Conservation (phyloP, 2,797 vertebrate genomes). For the Cryptoprocta ferox region DNA sequence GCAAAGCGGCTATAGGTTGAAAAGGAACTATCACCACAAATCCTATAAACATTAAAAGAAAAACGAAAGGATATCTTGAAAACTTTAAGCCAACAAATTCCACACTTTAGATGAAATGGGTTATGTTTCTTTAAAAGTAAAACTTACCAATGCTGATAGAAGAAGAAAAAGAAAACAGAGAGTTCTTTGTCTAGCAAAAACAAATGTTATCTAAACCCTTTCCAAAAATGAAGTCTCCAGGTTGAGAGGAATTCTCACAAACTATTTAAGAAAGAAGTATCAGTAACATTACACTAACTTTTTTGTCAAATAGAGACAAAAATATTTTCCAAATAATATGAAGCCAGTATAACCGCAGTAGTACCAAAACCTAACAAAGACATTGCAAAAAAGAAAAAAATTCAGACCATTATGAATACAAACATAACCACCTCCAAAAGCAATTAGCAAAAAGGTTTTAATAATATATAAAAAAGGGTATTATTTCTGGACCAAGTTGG, state of each 20-base stretch:
- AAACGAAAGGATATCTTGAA: neutral
- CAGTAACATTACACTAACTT: neutral
- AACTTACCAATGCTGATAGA: neutral
- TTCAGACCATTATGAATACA: neutral
- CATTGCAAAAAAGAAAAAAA: neutral
- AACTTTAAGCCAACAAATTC: neutral
- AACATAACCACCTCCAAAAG: neutral
- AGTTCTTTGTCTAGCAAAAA: neutral
- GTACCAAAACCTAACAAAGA: neutral
- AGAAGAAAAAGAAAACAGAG: neutral
- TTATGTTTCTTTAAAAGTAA: neutral
- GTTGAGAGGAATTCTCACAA: neutral
- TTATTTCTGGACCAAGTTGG: neutral
- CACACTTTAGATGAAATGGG: neutral
- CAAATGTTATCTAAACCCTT: neutral
- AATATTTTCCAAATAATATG: neutral
- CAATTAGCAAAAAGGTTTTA: neutral
- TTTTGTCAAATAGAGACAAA: constrained; percentile 6
- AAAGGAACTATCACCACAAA: neutral
- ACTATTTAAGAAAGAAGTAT: neutral
- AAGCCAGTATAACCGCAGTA: neutral
- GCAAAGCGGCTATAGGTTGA: neutral
- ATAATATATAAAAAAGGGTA: neutral
- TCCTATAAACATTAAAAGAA: neutral
- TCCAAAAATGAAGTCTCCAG: neutral